These are phyloP conservation scores for Eudasyphora cyanicolor DNA, from an alignment of 2,888 invertebrate species.

Conservation along the genomic window DNA sequence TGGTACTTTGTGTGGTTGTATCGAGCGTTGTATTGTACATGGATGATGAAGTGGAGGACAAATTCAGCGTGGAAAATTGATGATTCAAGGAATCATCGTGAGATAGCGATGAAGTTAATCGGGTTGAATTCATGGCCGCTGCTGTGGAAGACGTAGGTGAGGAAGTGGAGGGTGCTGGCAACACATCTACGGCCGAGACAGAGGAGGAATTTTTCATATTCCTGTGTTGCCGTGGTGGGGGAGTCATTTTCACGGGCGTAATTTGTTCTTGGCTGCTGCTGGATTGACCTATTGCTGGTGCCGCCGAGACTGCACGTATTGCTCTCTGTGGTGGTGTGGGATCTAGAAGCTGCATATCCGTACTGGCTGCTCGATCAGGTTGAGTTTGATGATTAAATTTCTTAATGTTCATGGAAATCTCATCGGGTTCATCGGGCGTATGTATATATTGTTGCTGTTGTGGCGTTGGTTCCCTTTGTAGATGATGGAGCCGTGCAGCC, in stretches of 20 bases:
- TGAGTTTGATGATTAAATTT: constrained; percentile 70
- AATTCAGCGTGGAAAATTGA: constrained; percentile 76
- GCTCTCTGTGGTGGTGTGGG: constrained; percentile 72
- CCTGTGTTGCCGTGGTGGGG: constrained; percentile 75
- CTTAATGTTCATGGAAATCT: constrained; percentile 71
- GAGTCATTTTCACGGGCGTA: constrained; percentile 63
- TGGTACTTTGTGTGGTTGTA: constrained; percentile 56
- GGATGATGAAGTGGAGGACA: constrained; percentile 74
- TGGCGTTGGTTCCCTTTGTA: constrained; percentile 62
- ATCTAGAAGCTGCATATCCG: constrained; percentile 73
- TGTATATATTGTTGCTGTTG: constrained; percentile 55
- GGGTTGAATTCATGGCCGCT: constrained; percentile 37
- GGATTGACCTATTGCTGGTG: constrained; percentile 72
- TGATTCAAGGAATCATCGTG: constrained; percentile 72
- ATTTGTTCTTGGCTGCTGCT: constrained; percentile 42
- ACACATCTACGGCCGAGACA: constrained; percentile 68
- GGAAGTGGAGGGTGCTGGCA: constrained; percentile 64
- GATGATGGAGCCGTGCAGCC: constrained; percentile 67
- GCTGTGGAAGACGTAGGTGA: constrained; percentile 24
- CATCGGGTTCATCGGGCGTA: constrained; percentile 62
- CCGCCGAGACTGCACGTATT: constrained; percentile 74
- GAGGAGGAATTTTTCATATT: constrained; percentile 71
- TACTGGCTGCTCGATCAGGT: constrained; percentile 74
- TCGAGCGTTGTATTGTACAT: constrained; percentile 79
- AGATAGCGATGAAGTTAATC: constrained; percentile 48